A percentile compares a stretch with the other conserved stretches of the same genome.
These are phyloP conservation scores for Odocoileus hemionus DNA, from an alignment of 2,113 vertebrate genomes.

Conservation along the genomic window DNA sequence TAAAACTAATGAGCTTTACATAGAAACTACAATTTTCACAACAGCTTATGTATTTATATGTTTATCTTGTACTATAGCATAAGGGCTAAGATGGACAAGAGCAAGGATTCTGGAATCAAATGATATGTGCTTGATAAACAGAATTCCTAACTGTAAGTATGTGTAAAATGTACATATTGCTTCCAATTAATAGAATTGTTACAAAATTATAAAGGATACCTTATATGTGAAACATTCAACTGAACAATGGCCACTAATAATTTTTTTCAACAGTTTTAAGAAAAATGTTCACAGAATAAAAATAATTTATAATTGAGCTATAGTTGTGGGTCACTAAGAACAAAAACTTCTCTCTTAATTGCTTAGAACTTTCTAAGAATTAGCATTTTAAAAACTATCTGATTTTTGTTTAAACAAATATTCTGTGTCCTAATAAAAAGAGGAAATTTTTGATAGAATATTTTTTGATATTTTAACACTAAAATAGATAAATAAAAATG, in stretches of 20 bases:
- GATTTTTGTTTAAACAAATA: not conserved
- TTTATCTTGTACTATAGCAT: not conserved
- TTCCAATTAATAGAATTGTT: not conserved
- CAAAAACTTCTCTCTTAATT: not conserved
- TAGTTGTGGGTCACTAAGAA: not conserved
- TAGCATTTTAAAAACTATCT: not conserved
- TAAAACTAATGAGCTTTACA: not conserved
- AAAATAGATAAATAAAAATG: not conserved
- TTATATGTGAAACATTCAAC: not conserved
- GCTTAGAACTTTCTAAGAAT: not conserved
- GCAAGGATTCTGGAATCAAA: not conserved
- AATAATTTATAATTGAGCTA: not conserved
- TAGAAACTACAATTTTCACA: not conserved
- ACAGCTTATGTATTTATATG: not conserved
- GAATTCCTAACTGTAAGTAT: not conserved
- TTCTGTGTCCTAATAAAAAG: not conserved
- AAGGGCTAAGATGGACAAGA: not conserved
- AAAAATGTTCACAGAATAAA: not conserved
- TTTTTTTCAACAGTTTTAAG: not conserved
- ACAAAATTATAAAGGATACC: not conserved
- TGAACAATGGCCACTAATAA: not conserved
- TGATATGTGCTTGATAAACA: not conserved
- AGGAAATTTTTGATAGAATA: not conserved
- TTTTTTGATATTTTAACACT: not conserved
- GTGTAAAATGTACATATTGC: not conserved